These are phyloP conservation scores for Melipona bicolor DNA, from an alignment of 2,888 invertebrate genomes.

Conservation along the genomic window DNA sequence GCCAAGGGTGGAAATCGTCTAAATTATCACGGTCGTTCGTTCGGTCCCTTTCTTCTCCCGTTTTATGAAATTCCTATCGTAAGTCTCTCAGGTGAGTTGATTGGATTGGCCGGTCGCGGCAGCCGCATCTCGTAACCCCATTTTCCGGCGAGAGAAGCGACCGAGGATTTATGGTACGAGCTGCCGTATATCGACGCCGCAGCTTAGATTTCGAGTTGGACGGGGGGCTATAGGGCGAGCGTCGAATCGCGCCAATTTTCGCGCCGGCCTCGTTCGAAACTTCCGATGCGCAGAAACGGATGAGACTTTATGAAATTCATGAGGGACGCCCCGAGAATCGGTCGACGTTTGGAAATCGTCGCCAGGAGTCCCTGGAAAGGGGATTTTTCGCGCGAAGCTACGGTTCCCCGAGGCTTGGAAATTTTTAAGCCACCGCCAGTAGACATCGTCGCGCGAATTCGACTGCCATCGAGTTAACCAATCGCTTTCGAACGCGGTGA, in stretches of 20 bases:
- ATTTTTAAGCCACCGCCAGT: slow-evolving; percentile 52
- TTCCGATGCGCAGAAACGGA: slow-evolving; percentile 68
- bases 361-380: slow-evolving; percentile 36
- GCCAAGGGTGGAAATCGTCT: slow-evolving; percentile 10
- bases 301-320: slow-evolving; percentile 75
- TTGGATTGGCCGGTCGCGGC: slow-evolving; percentile 62
- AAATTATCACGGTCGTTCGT: slow-evolving; percentile 37
- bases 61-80: slow-evolving; percentile 63
- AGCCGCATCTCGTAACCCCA: slow-evolving; percentile 61
- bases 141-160: slow-evolving; percentile 56
- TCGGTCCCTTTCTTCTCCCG: slow-evolving; percentile 36
- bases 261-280: slow-evolving; percentile 62
- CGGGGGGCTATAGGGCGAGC: slow-evolving; percentile 58
- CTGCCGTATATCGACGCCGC: slow-evolving; percentile 57
- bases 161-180: slow-evolving; percentile 61
- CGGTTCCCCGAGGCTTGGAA: slow-evolving; percentile 36
- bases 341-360: slow-evolving; percentile 60
- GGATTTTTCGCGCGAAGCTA: slow-evolving; percentile 48
- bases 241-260: slow-evolving; percentile 70
- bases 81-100: slow-evolving; percentile 67
- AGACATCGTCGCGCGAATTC: background rate
- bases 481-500: background rate
- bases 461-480: background rate
- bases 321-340: slow-evolving; percentile 54
- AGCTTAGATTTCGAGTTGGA: slow-evolving; percentile 72